Base-by-base conservation (phyloP, 2,113 vertebrate species). In the Mystacornis crossleyi region DNA sequence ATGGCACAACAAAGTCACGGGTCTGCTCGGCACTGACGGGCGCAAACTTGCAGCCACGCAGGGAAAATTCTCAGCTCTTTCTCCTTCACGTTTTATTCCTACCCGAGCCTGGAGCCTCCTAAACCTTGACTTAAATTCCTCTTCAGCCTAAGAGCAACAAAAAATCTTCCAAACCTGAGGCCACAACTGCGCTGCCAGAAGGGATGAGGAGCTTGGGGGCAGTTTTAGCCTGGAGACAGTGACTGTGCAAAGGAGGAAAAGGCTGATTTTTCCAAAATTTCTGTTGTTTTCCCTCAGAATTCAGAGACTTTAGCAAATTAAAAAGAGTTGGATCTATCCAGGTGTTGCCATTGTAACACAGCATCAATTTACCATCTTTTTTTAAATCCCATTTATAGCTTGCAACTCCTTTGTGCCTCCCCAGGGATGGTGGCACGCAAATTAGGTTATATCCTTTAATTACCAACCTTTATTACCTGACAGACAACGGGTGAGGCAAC, bases 381-480 rank as follows among this genome's bases (percentile, higher is more conserved):
- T 43, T 19, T 4, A 8, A 4, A 17, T 10, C 53, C 34, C 58
- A 20, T 33, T 26, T 72, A 12, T 16, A 62, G 8, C 21, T 24
- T 45, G 12, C 12, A 51, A 34, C 17, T 43, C 58, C 58, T 66
- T 12, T 9, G 3, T 19, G 8, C 24, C 45, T 57, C 55, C 38
- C 21, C 33, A 13, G 18, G 54, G 42, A 34, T 12, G 34, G 26
- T 8, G 33, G 36, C 12, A 11, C 2, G 6, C 26, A 72, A 21
- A 36, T 14, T 15, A 11, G 20, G 10, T 66, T 25, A 18, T 0
- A 0, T 31, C 55, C 25, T 10, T 62, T 70, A 58, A 26, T 19
- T 36, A 25, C 25, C n/a, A 8, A 40, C 28, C 19, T 77, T 51
- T 42, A 17, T n/a, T 18, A 36, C 28, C 43, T 29, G 33, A 53